phyloP scores from a whole-genome alignment of 2,113 vertebrate genomes.

The Nerophis lumbriciformis region DNA sequence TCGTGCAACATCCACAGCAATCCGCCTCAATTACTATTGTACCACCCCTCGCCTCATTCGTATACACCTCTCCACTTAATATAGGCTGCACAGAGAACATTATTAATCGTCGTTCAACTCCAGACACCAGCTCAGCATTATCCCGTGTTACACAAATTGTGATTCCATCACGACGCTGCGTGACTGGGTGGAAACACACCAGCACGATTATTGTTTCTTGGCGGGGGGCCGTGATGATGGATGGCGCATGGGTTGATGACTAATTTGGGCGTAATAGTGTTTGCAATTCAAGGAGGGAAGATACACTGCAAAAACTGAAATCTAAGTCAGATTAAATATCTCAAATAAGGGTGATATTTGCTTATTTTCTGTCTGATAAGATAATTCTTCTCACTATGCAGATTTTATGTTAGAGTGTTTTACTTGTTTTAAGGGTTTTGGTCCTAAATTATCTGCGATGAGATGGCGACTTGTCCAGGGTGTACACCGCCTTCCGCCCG shows the following conservation, averaged over 20 bases:
- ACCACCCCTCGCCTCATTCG: constrained; percentile 25
- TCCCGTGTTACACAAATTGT: constrained; percentile 35
- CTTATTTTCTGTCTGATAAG: too few relatives aligned
- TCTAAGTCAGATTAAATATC: too few relatives aligned
- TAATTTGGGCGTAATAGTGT: constrained; percentile 35
- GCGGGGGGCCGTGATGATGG: constrained; percentile 36
- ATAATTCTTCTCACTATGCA: too few relatives aligned
- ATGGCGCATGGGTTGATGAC: constrained; percentile 41
- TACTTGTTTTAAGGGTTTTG: too few relatives aligned
- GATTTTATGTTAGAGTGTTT: too few relatives aligned
- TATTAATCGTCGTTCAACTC: constrained; percentile 55
- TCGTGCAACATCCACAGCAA: constrained; percentile 47
- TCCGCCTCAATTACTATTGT: neutral
- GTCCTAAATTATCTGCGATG: too few relatives aligned
- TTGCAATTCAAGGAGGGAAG: constrained; percentile 49
- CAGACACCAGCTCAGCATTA: constrained; percentile 55
- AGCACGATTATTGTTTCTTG: constrained; percentile 41
- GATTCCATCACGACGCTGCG: constrained; percentile 40
- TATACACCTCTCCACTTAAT: constrained; percentile 27
- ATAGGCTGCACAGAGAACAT: constrained; percentile 26
- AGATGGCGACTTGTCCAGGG: too few relatives aligned
- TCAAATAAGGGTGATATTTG: too few relatives aligned
- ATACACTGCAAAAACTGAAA: constrained; percentile 24
- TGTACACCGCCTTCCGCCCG: too few relatives aligned
- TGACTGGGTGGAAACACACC: constrained; percentile 37